Conservation (phyloP, 2,113 vertebrate species). For the Cathartes aura region DNA sequence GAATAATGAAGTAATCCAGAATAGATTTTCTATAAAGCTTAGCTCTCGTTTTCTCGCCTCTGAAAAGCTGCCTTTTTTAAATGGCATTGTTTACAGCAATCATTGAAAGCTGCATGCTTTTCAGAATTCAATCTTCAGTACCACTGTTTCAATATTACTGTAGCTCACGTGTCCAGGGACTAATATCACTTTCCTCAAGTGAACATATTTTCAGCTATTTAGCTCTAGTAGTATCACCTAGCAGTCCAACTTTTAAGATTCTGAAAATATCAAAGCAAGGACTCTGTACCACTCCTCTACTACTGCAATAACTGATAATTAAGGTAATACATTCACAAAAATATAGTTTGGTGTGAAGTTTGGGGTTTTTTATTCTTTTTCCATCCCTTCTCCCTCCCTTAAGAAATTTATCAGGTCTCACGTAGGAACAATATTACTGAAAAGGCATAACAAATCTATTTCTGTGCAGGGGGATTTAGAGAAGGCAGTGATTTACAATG, state of each 20-base stretch:
- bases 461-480: not conserved
- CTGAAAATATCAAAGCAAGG: not conserved
- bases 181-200: not conserved
- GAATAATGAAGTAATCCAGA: not conserved
- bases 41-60: not conserved
- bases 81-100: not conserved
- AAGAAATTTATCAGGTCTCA: not conserved
- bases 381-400: not conserved
- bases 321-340: not conserved
- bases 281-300: not conserved
- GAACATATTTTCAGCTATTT: not conserved
- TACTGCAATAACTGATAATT: not conserved
- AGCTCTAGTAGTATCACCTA: not conserved
- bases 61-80: not conserved
- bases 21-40: conserved; percentile 16
- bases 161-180: not conserved
- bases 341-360: not conserved
- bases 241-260: not conserved
- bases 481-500: not conserved
- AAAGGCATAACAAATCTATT: not conserved
- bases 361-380: not conserved
- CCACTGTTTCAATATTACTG: not conserved
- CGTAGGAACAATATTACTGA: accelerated
- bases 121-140: conserved; percentile 3
- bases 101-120: not conserved